Base-by-base conservation (phyloP, 2,113 vertebrate genomes). In the Hucho hucho region DNA sequence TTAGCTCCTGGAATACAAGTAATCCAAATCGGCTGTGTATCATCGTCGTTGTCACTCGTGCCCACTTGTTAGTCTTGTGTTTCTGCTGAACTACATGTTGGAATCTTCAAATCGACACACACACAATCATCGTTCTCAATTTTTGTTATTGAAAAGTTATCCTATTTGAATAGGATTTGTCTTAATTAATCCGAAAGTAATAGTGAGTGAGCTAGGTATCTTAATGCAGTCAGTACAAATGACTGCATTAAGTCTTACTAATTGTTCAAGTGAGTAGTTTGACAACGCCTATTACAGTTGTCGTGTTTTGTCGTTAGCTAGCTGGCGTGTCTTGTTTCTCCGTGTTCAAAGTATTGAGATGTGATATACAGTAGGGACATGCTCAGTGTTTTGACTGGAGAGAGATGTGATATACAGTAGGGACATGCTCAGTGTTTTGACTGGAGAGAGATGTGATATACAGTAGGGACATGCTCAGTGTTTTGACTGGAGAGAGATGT, bases 1-100 rank as follows among this genome's bases (percentile, higher is more conserved):
- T 92, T 90, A 89, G 88, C 86, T 88, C 64, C 64, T 80, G 79
- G 87, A 88, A 87, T 87, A 87, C 83, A 89, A 61, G 81, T 79
- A 77, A 86, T 82, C 79, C 70, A 73, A 18, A 26, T 14, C 16
- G 64, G 6, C 28, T 2, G 16, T 18, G 12, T 66, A 16, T 61
- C n/a, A 22, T 61, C n/a, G n/a, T 61, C n/a, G 6, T 22, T 16
- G 5, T 22, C 18, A 6, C n/a, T 16, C n/a, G 18, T 20, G 16
- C 53, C 13, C 53, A 56, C 53, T 20, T 20, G 53, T 56, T 14
- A 56, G 14, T 18, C 53, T 20, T 6, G 37, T 43, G 37, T 43
- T 43, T 43, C 37, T 43, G 37, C 37, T 1, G 3, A 18, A 18
- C 16, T 3, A 53, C 47, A 49, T 16, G 47, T 53, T 53, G 49